Conservation (phyloP, 2,888 invertebrate genomes). For the Drosophila birchii region DNA sequence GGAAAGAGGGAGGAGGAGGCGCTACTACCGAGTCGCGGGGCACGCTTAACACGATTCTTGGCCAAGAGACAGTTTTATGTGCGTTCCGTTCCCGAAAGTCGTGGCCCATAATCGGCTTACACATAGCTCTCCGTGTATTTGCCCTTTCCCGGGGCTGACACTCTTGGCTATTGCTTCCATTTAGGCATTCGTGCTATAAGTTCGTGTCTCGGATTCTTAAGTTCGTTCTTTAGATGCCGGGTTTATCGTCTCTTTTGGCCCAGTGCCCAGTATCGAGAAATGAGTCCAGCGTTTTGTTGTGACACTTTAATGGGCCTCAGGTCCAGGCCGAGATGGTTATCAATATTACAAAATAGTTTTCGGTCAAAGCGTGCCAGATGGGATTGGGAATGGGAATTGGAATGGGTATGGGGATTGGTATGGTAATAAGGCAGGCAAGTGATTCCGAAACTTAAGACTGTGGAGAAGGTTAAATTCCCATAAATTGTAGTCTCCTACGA, state of each 20-base stretch:
- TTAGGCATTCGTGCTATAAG: constrained; percentile 70
- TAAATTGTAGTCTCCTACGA: neutral
- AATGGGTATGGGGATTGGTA: constrained; percentile 10
- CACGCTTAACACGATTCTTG: constrained; percentile 75
- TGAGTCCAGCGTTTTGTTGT: constrained; percentile 79
- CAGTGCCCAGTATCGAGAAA: constrained; percentile 59
- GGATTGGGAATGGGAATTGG: constrained; percentile 3
- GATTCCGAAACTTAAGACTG: neutral
- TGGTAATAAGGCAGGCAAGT: constrained; percentile 22
- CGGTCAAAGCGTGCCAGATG: constrained; percentile 32
- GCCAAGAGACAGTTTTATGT: constrained; percentile 65
- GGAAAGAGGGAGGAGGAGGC: neutral
- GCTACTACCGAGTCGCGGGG: neutral
- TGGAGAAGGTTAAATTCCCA: constrained; percentile 10
- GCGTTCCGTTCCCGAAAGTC: constrained; percentile 41
- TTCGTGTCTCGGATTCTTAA: constrained; percentile 66
- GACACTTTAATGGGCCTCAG: constrained; percentile 67
- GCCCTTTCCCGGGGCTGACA: constrained; percentile 35
- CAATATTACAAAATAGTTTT: constrained; percentile 42
- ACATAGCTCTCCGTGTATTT: constrained; percentile 23
- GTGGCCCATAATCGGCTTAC: constrained; percentile 71
- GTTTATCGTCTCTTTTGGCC: constrained; percentile 57
- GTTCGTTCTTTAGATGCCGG: constrained; percentile 55
- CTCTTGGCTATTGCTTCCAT: constrained; percentile 43
- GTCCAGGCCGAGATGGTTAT: constrained; percentile 28